Percentiles rank a stretch among this genome's conserved stretches.
phyloP scores from a whole-genome alignment of 2,888 invertebrate species.

The Ischnura elegans region DNA sequence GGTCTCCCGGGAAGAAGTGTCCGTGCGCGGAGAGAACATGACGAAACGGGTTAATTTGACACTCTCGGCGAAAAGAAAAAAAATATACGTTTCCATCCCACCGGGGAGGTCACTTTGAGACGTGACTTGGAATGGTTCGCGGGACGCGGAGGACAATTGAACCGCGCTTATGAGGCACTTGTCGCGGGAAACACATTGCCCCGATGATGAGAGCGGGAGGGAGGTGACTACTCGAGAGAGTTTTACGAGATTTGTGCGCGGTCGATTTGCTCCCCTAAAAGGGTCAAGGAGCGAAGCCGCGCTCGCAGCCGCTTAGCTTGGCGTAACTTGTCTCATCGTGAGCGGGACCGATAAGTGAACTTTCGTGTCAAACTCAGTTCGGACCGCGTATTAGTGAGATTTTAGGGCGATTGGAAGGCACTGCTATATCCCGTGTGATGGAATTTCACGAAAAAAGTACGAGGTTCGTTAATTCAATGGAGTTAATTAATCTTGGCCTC shows the following conservation, averaged over 20 bases:
- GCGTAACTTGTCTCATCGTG: no score
- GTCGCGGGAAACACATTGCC: background rate
- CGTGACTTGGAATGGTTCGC: background rate
- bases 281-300: constrained; percentile 36
- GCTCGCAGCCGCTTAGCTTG: no score
- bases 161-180: background rate
- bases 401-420: no score
- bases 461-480: no score
- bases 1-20: background rate
- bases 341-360: no score
- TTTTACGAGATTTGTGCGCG: no score
- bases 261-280: constrained; percentile 42
- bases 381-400: no score
- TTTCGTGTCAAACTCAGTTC: no score
- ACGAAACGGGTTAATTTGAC: background rate
- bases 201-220: background rate
- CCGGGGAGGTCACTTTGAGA: background rate
- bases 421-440: no score
- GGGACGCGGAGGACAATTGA: background rate
- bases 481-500: no score
- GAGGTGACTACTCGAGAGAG: background rate
- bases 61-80: background rate
- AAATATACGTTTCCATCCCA: no score
- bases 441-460: no score
- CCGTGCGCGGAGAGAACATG: background rate